Conservation (phyloP, 1,140 invertebrate genomes). For the Heliconius nattereri region DNA sequence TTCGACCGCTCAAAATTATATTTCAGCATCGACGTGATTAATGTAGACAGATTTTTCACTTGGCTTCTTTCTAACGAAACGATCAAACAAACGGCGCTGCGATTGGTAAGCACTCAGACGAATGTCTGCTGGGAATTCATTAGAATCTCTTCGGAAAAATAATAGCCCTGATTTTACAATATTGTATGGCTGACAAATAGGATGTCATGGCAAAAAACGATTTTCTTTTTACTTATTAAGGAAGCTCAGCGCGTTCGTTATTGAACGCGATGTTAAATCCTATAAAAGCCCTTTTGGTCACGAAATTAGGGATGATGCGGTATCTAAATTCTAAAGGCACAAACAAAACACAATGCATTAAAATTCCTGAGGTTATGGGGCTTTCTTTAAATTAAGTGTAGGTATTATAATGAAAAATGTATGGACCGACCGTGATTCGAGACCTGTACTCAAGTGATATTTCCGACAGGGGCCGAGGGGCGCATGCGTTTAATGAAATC, state of each 20-base stretch:
- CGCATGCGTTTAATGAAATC: conserved; percentile 80
- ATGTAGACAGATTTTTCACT: conserved; percentile 78
- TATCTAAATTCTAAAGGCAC: conserved; percentile 36
- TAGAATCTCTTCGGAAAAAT: conserved; percentile 60
- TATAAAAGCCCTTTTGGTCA: conserved; percentile 51
- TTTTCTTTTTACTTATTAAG: conserved; percentile 46
- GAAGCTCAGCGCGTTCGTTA: conserved; percentile 20
- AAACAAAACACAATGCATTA: conserved; percentile 45
- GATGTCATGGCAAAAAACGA: conserved; percentile 45
- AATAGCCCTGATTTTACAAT: conserved; percentile 59
- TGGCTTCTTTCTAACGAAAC: conserved; percentile 71
- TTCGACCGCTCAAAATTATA: conserved; percentile 75
- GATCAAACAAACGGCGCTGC: conserved; percentile 74
- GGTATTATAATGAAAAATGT: conserved; percentile 66
- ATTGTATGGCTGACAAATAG: conserved; percentile 55
- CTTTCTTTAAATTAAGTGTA: conserved; percentile 55
- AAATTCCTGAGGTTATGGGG: conserved; percentile 48
- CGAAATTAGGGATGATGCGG: conserved; percentile 57
- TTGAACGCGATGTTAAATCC: conserved; percentile 55
- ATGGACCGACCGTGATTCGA: conserved; percentile 62
- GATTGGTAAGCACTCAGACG: conserved; percentile 69
- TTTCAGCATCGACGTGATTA: conserved; percentile 78
- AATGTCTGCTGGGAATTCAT: conserved; percentile 72
- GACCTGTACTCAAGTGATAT: conserved; percentile 76
- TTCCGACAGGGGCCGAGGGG: conserved; percentile 77